Conservation (phyloP, 1,140 invertebrate genomes). For the Sitodiplosis mosellana region DNA sequence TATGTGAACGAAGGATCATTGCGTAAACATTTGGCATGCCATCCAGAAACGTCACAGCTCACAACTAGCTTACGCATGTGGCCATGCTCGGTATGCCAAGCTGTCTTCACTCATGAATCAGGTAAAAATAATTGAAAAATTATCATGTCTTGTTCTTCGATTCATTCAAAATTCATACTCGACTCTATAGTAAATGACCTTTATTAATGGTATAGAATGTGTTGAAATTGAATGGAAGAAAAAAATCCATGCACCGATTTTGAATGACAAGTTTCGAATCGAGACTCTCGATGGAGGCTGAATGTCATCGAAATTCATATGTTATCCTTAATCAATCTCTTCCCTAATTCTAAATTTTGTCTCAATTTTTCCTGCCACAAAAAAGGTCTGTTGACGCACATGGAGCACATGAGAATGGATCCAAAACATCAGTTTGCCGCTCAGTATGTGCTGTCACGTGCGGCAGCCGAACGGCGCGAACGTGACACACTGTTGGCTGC, state of each 20-base stretch:
- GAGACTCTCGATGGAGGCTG: too few relatives aligned
- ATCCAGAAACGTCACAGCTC: constrained; percentile 76
- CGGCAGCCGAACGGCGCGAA: constrained; percentile 73
- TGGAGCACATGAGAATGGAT: constrained; percentile 94
- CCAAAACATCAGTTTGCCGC: constrained; percentile 90
- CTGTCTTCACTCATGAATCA: constrained; percentile 83
- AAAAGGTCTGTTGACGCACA: constrained; percentile 74
- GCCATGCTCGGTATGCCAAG: constrained; percentile 85
- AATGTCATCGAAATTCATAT: too few relatives aligned
- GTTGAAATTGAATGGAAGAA: too few relatives aligned
- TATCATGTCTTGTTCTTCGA: too few relatives aligned
- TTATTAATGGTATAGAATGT: too few relatives aligned
- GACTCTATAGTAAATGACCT: too few relatives aligned
- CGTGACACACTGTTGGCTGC: constrained; percentile 56
- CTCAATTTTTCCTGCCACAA: constrained; percentile 13
- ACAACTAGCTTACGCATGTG: constrained; percentile 76
- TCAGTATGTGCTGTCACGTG: constrained; percentile 76
- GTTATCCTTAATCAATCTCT: constrained; percentile 1
- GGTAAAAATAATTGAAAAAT: constrained; percentile 35
- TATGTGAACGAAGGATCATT: constrained; percentile 88
- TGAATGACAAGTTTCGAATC: too few relatives aligned
- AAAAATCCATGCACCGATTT: too few relatives aligned
- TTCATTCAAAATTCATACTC: too few relatives aligned
- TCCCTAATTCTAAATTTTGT: constrained; percentile 11
- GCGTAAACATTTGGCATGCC: constrained; percentile 77